Evolutionary conservation across 2,797 vertebrate genomes (phyloP).

Genomic region (Melanotaenia trifasciata): DNA sequence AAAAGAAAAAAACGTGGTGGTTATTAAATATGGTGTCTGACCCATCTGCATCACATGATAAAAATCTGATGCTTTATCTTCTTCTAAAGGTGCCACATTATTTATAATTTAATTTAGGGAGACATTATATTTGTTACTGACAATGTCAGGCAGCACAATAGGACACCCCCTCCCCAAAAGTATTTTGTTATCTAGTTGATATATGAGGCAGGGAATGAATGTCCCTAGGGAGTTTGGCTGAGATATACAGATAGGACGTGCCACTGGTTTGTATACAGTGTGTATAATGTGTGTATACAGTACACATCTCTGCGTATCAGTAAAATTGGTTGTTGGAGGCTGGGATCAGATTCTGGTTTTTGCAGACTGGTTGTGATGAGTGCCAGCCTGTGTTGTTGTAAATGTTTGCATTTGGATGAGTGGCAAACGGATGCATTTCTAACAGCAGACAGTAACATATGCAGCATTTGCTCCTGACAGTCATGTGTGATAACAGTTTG

Average conservation of each 20-base stretch:
- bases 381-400: conserved; percentile 24
- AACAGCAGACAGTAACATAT: conserved; percentile 39
- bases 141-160: conserved; percentile 47
- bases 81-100: conserved; percentile 50
- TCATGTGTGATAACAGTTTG: conserved; percentile 45
- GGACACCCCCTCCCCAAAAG: conserved; percentile 26
- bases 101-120: conserved; percentile 61
- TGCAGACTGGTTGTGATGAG: conserved; percentile 51
- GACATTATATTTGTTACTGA: conserved; percentile 58
- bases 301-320: conserved; percentile 14
- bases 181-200: conserved; percentile 69
- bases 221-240: conserved; percentile 56
- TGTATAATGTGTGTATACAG: neutral
- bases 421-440: conserved; percentile 37
- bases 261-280: conserved; percentile 14
- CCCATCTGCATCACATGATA: conserved; percentile 44
- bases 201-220: conserved; percentile 51
- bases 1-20: conserved; percentile 15
- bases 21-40: conserved; percentile 47
- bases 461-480: conserved; percentile 46
- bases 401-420: conserved; percentile 38
- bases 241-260: conserved; percentile 57
- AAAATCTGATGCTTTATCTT: conserved; percentile 50
- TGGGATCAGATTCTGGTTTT: conserved; percentile 43
- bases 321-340: conserved; percentile 46